These are phyloP conservation scores for Rhopalosiphum nymphaeae DNA, from an alignment of 2,888 invertebrate species.

Conservation along the genomic window DNA sequence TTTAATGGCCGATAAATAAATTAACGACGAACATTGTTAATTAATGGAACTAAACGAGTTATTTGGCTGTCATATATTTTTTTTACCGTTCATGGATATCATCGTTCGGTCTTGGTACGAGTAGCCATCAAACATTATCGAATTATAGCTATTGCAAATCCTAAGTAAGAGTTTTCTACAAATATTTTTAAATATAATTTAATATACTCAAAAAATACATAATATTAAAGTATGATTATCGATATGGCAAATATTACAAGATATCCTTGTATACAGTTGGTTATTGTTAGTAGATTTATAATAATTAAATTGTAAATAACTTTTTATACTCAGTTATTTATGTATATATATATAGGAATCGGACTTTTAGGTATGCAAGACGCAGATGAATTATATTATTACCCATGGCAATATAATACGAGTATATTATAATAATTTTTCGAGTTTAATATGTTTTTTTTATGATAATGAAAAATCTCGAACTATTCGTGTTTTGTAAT, in stretches of 20 bases:
- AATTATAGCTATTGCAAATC: background rate
- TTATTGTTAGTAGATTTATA: background rate
- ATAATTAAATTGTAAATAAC: background rate
- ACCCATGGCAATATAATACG: background rate
- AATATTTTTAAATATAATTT: background rate
- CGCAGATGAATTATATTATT: background rate
- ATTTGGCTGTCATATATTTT: background rate
- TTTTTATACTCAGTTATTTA: background rate
- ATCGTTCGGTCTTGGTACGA: background rate
- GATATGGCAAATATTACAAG: background rate
- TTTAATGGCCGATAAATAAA: background rate
- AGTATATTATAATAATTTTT: background rate
- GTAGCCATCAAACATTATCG: background rate
- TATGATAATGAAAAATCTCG: background rate
- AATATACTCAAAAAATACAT: background rate
- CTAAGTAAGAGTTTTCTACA: background rate
- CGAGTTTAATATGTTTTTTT: background rate
- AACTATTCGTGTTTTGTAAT: background rate
- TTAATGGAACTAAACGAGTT: background rate
- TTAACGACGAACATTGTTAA: background rate
- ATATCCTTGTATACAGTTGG: background rate
- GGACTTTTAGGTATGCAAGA: background rate
- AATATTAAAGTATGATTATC: background rate
- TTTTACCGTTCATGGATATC: background rate
- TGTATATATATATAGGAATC: background rate